Evolutionary conservation across 2,113 vertebrate species (phyloP), one percentile per base, ranked within the genome.

Genomic region (Climacteris rufus): DNA sequence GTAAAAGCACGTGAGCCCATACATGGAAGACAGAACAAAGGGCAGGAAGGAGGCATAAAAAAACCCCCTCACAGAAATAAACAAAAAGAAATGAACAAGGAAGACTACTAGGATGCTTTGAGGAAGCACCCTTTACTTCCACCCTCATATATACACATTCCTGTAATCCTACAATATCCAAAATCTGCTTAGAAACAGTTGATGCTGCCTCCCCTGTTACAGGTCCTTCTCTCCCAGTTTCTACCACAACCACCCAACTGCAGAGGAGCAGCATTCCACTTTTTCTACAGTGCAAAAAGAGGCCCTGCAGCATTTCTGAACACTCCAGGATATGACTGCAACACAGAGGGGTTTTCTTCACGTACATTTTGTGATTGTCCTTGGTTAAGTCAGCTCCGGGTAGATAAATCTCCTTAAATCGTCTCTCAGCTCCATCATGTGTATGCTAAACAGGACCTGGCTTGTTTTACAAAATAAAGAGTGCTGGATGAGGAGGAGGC

Each of bases 401-500:
- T 33, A 87, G 64, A 74, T 66, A 70, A 39, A 65, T 53, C 42
- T 89, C 56, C 66, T 65, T 63, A 87, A 89, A 57, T 57, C 6
- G 1, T 30, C 78, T 72, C 88, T 54, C 72, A 50, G 72, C 54
- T 76, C 59, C 54, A 57, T 35, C 80, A 80, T 25, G 75, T 60
- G 76, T 88, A 63, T 17, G 57, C n/a, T 74, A 59, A 96, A 96
- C 84, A 95, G 74, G 39, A 94, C 52, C 28, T 70, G 63, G 64
- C 60, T 92, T 94, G 92, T 95, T 95, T 77, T 66, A 86, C 37
- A 92, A 87, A 95, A 87, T 87, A 89, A 92, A 94, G 83, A 7
- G 30, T 61, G 37, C 66, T 65, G 54, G 50, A 74, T 57, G 79
- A 92, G 61, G 60, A 70, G 50, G 25, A 77, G 40, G 45, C 81